Percentiles rank a stretch among this genome's conserved stretches.
These are phyloP conservation scores for Eugnorisma glareosa DNA, from an alignment of 2,888 invertebrate genomes.

Conservation along the genomic window DNA sequence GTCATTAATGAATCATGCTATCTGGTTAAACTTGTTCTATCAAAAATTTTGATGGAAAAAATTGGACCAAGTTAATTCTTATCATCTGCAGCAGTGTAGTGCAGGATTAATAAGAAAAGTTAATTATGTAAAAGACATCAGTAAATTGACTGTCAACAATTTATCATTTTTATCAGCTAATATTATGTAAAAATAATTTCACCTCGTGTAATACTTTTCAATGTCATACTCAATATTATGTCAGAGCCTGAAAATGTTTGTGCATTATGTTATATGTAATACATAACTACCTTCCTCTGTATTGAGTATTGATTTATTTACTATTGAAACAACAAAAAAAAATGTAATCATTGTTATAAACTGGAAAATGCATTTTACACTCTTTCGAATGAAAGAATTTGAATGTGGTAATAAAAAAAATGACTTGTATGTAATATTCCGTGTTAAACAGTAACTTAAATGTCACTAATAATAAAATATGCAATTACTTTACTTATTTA, in stretches of 20 bases:
- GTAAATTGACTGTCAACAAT: slow-evolving; percentile 17
- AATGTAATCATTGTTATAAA: not conserved
- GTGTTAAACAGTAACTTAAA: not conserved
- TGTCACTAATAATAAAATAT: not conserved
- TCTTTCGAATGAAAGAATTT: not conserved
- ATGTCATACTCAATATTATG: slow-evolving; percentile 33
- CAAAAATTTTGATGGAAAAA: slow-evolving; percentile 2
- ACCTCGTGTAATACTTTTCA: slow-evolving; percentile 28
- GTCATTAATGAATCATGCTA: too few relatives aligned
- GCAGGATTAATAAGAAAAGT: not conserved
- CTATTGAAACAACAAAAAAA: not conserved
- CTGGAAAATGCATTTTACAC: not conserved
- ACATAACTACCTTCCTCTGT: not conserved
- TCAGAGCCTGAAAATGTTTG: slow-evolving; percentile 2
- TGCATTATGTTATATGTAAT: slow-evolving; percentile 9
- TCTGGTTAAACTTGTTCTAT: not conserved
- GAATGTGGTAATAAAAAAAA: not conserved
- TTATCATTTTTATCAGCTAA: slow-evolving; percentile 33
- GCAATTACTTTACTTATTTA: slow-evolving; percentile 3
- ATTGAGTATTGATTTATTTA: not conserved
- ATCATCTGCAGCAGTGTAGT: not conserved
- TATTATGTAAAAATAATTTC: slow-evolving; percentile 40
- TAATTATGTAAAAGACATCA: not conserved
- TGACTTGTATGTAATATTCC: not conserved
- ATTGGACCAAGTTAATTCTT: not conserved